Conservation (phyloP, 2,113 vertebrate genomes). For the Oenanthe oenanthe region DNA sequence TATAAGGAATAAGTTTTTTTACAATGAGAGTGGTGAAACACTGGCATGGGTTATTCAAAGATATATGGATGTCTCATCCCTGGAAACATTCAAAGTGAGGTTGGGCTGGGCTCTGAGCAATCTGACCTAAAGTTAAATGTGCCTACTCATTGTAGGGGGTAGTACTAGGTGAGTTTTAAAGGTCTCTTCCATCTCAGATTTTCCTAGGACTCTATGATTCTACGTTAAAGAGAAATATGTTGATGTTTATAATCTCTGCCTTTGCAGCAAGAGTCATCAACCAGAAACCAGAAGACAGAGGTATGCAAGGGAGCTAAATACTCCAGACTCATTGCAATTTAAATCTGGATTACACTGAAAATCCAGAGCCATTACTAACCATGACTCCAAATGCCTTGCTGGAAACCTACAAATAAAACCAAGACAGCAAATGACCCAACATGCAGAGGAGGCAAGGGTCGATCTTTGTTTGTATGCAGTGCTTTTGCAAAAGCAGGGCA, state of each 20-base stretch:
- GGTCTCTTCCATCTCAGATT: background rate
- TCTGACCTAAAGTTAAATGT: background rate
- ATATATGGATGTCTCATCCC: no score
- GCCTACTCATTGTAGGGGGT: background rate
- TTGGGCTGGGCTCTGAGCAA: accelerated
- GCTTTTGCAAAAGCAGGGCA: background rate
- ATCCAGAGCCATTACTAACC: background rate
- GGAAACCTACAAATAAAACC: background rate
- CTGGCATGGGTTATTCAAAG: background rate
- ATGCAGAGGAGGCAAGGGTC: background rate
- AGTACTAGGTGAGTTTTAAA: background rate
- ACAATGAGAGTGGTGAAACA: background rate
- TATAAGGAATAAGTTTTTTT: background rate
- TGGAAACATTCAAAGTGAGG: background rate
- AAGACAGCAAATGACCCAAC: background rate
- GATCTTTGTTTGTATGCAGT: background rate
- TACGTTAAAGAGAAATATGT: accelerated
- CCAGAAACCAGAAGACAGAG: background rate
- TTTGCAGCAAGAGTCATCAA: background rate
- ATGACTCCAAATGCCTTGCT: background rate
- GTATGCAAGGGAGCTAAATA: background rate
- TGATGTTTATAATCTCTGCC: background rate
- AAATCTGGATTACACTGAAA: background rate
- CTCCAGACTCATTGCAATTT: background rate
- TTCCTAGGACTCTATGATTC: background rate